These are phyloP conservation scores for Cyanoderma ruficeps DNA, from an alignment of 2,113 vertebrate species.

Conservation along the genomic window DNA sequence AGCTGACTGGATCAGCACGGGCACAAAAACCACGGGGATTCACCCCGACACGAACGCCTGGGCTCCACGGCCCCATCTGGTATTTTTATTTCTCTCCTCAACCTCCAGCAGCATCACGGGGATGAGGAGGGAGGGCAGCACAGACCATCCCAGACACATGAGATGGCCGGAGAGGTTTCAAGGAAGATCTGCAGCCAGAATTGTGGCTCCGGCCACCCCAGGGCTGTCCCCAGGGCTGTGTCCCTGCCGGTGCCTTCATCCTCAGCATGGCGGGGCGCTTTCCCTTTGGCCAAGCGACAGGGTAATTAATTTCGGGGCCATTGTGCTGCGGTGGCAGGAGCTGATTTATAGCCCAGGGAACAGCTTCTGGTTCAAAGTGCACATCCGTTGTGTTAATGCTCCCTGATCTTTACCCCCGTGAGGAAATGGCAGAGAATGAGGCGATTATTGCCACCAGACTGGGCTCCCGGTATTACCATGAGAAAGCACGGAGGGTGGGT, in stretches of 20 bases:
- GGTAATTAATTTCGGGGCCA: constrained; percentile 51
- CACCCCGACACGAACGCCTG: background rate
- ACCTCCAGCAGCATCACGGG: background rate
- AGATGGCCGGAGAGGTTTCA: background rate
- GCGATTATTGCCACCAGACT: constrained; percentile 55
- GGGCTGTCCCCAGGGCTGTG: background rate
- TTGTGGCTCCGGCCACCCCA: background rate
- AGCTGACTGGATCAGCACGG: background rate
- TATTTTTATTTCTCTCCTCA: background rate
- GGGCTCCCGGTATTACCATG: constrained; percentile 51
- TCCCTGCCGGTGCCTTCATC: background rate
- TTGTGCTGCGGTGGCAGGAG: background rate
- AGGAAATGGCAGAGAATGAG: constrained; percentile 54
- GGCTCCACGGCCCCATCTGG: background rate
- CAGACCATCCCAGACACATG: background rate
- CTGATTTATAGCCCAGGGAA: constrained; percentile 54
- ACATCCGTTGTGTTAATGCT: constrained; percentile 51
- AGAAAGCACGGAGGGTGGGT: constrained; percentile 29
- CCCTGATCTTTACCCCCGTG: constrained; percentile 59
- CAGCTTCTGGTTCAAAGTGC: constrained; percentile 64
- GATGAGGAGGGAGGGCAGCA: background rate
- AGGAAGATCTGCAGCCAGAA: background rate
- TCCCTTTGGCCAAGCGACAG: background rate
- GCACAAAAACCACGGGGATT: rapidly evolving
- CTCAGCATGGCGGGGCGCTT: background rate